These are phyloP conservation scores for Oligia latruncula DNA, from an alignment of 2,888 invertebrate species.

Conservation along the genomic window DNA sequence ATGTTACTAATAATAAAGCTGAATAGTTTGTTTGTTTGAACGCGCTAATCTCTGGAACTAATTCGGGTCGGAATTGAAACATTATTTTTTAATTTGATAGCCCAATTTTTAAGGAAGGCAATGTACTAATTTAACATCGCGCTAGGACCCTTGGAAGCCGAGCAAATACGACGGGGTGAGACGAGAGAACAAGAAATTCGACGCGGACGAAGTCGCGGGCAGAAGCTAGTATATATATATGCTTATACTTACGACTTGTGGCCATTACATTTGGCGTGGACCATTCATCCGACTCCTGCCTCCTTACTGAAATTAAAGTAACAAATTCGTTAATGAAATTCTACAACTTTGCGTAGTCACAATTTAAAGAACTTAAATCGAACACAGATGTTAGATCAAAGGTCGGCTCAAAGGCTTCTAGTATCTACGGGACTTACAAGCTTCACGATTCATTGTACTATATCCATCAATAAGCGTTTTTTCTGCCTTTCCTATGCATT, in stretches of 20 bases:
- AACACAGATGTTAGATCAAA: not conserved
- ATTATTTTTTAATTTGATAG: too few species aligned
- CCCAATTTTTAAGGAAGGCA: too few species aligned
- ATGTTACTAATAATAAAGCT: too few species aligned
- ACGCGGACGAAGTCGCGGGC: not conserved
- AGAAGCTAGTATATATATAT: not conserved
- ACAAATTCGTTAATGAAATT: not conserved
- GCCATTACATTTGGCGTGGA: slow-evolving; percentile 77
- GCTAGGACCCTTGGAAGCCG: not conserved
- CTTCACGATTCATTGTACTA: not conserved
- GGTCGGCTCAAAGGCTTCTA: not conserved
- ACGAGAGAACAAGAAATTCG: not conserved
- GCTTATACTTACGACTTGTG: slow-evolving; percentile 76
- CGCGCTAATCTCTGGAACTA: too few species aligned
- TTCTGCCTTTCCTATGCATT: not conserved
- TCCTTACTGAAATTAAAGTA: slow-evolving; percentile 51
- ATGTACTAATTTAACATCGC: too few species aligned
- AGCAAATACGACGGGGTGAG: not conserved
- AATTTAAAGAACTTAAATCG: not conserved
- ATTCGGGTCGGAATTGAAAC: too few species aligned
- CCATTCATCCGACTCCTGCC: slow-evolving; percentile 71
- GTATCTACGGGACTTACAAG: not conserved
- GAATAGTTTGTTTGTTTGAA: too few species aligned
- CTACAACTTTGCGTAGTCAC: too few species aligned
- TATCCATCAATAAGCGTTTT: not conserved